Evolutionary conservation across 2,797 vertebrate species (phyloP).

Genomic region (Eutrigla gurnardus): DNA sequence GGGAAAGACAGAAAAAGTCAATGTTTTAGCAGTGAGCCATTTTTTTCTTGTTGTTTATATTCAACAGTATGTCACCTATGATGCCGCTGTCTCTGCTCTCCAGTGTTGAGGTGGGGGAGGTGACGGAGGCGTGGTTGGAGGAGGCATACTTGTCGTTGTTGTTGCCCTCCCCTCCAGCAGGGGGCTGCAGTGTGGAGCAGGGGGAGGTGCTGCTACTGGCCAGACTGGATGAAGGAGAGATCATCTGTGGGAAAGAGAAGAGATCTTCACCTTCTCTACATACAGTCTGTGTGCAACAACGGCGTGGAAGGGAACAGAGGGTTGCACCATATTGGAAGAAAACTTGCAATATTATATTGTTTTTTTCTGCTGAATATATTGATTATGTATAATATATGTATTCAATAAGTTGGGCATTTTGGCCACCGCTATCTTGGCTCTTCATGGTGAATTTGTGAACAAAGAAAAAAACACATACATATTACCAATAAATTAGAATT

Average conservation of each 20-base stretch:
- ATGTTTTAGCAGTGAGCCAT: rapidly evolving
- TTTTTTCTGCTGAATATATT: too few relatives aligned
- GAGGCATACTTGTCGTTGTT: conserved; percentile 78
- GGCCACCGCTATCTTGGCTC: too few relatives aligned
- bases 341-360: too few relatives aligned
- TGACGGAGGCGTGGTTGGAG: conserved; percentile 87
- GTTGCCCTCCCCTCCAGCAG: conserved; percentile 75
- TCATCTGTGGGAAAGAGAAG: conserved; percentile 81
- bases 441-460: too few relatives aligned
- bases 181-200: conserved; percentile 91
- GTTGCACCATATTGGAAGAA: too few relatives aligned
- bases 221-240: conserved; percentile 95
- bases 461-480: too few relatives aligned
- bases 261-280: background rate
- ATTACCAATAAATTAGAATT: too few relatives aligned
- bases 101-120: conserved; percentile 94
- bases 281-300: background rate
- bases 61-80: conserved; percentile 86
- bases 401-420: too few relatives aligned
- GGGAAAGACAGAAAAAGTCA: conserved; percentile 40
- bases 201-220: conserved; percentile 95
- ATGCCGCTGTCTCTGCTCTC: conserved; percentile 98
- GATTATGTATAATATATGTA: too few relatives aligned
- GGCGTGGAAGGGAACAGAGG: too few relatives aligned
- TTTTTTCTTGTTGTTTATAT: too few relatives aligned